phyloP scores from a whole-genome alignment of 2,888 invertebrate genomes.

The Tethea ocularis region DNA sequence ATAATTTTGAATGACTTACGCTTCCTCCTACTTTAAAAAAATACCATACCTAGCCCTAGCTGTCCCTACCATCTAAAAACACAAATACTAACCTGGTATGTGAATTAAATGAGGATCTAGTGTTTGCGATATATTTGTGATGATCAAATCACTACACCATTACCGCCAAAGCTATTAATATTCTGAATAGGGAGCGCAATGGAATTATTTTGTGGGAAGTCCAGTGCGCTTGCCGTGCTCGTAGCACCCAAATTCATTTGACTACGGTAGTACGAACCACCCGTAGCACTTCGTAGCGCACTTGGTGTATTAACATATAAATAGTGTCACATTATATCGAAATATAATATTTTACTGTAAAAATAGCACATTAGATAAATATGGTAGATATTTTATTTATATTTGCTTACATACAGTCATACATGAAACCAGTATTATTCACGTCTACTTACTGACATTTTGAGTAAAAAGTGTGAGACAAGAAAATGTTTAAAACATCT shows the following conservation, averaged over 20 bases:
- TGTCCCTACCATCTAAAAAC: too few relatives aligned
- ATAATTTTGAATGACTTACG: too few relatives aligned
- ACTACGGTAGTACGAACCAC: constrained; percentile 24
- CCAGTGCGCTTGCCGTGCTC: constrained; percentile 28
- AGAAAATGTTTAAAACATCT: too few relatives aligned
- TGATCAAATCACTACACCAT: constrained; percentile 55
- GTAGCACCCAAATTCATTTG: constrained; percentile 18
- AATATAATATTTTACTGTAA: constrained; percentile 10
- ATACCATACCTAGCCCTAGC: too few relatives aligned
- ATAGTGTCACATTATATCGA: constrained; percentile 41
- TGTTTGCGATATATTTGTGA: constrained; percentile 43
- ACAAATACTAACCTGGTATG: constrained; percentile 13
- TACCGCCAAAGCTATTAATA: constrained; percentile 54
- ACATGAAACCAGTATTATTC: background rate
- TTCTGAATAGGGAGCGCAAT: constrained; percentile 49
- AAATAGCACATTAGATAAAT: too few relatives aligned
- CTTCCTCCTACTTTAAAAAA: too few relatives aligned
- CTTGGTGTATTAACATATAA: constrained; percentile 51
- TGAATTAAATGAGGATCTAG: constrained; percentile 33
- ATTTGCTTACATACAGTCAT: too few relatives aligned
- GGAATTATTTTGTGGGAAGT: constrained; percentile 60
- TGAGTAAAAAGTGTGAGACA: too few relatives aligned
- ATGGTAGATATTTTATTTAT: too few relatives aligned
- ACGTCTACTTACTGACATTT: too few relatives aligned
- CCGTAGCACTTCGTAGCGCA: constrained; percentile 33